Base-by-base conservation (phyloP, 2,113 vertebrate genomes). In the Cyprinus carpio region DNA sequence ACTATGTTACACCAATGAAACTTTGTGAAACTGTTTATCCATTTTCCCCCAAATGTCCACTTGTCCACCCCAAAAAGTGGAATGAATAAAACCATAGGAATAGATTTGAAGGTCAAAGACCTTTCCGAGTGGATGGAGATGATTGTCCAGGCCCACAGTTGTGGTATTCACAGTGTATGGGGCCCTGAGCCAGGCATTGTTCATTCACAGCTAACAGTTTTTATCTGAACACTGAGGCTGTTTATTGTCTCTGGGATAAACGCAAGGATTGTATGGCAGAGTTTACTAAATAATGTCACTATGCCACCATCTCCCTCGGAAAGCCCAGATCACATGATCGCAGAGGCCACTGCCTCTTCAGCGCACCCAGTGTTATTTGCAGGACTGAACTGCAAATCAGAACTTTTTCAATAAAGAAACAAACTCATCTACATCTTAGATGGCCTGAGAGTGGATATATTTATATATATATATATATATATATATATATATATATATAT, bases 281-380 rank as follows among this genome's bases (percentile, higher is more conserved):
- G 74, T 89, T 87, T 87, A 83, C 83, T 64, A 83, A 89, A 87
- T 87, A 89, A 89, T 85, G 75, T 84, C 71, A 85, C 74, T 49
- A 83, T 72, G 77, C 56, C 60, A 56, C 85, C 74, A 75, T 74
- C 80, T 87, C 75, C 75, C 23, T 40, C 54, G 27, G 37, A 25
- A 25, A 51, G 81, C 31, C 77, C 20, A 6, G 46, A 83, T 87
- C 88, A 87, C 69, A 76, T 89, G 86, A 71, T 29, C 69, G 20
- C 16, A 25, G 31, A 43, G 20, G 54, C 56, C 67, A 43, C 76
- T 56, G 56, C 69, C 62, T 60, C 78, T 25, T 85, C 64, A 85
- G 75, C 54, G 37, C 56, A 62, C 67, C 84, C 60, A 78, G 67
- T 85, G 85, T 87, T 37, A 37, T 37, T 37, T 37, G 4, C 3